Evolutionary conservation across 2,113 vertebrate species (phyloP), one percentile per base, ranked within the genome.

Genomic region (Odocoileus hemionus): DNA sequence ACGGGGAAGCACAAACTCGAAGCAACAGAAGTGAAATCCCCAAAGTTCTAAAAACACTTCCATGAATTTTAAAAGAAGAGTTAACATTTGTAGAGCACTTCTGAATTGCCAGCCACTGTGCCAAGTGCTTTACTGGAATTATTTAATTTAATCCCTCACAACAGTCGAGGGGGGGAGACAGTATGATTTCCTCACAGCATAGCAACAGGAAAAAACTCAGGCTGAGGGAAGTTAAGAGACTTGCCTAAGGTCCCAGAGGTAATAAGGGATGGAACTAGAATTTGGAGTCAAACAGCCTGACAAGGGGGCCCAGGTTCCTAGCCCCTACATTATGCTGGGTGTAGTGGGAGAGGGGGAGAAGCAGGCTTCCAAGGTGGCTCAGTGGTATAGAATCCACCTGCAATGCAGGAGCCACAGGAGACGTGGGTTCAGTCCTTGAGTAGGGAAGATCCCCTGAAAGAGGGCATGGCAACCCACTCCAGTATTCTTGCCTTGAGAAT

Each of bases 21-120:
- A 95, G 76, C 36, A 61, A 43, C 19, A 67, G 79, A 86, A 67
- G 84, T 86, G 67, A 97, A 96, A 91, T 82, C 58, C 55, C 78
- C 17, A 45, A 94, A 89, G 79, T 64, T 93, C 61, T 97, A 87
- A 97, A 93, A 94, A 85, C 13, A 47, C 45, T 84, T 95, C 60
- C 47, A 74, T 91, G 74, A 84, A 95, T 96, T 97, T 96, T 82
- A 90, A 96, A 96, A 79, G 21, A n/a, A 95, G 67, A 94, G 84
- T 92, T 78, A 93, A 64, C 67, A 94, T 95, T 96, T 93, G 50
- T 57, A 60, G 43, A 93, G 52, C 26, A 70, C 36, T 82, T 92
- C 64, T 93, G 85, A 82, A 86, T 89, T 97, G n/a, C 70, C 55
- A 96, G 79, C 74, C 60, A 47, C 47, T 19, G 11, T 23, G 26